A percentile compares a stretch with the other conserved stretches of the same genome.
phyloP scores from a whole-genome alignment of 23 tunicate species.

The Aplidium turbinatum region DNA sequence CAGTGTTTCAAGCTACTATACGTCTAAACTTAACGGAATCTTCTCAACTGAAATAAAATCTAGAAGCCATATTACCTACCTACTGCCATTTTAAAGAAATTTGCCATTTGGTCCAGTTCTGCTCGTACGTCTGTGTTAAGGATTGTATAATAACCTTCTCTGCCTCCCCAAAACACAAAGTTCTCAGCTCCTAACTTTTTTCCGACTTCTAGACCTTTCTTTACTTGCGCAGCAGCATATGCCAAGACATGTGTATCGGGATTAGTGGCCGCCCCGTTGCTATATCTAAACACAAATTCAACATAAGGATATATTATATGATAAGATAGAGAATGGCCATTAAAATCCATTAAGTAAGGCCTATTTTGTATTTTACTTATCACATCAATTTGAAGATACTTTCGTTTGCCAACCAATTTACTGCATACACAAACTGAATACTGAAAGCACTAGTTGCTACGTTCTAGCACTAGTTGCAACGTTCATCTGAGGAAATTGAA shows the following conservation, averaged over 20 bases:
- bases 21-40: background rate
- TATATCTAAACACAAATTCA: conserved; percentile 41
- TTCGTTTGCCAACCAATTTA: no score
- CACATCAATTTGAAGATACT: no score
- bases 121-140: conserved; percentile 80
- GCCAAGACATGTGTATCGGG: conserved; percentile 84
- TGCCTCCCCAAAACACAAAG: conserved; percentile 96
- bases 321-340: no score
- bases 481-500: no score
- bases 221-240: conserved; percentile 94
- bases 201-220: conserved; percentile 81
- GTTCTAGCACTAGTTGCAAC: no score
- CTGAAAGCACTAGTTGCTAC: no score
- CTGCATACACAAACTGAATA: no score
- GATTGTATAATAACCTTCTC: conserved; percentile 87
- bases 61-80: conserved; percentile 37
- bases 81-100: conserved; percentile 91
- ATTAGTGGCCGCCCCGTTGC: conserved; percentile 91
- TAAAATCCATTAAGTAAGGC: no score
- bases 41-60: no score
- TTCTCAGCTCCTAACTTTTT: conserved; percentile 90
- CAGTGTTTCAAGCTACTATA: no score
- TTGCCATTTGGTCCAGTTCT: conserved; percentile 91
- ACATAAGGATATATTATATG: no score
- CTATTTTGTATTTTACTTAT: no score